Conservation (phyloP, 2,797 vertebrate genomes). For the Aphelocoma californica region DNA sequence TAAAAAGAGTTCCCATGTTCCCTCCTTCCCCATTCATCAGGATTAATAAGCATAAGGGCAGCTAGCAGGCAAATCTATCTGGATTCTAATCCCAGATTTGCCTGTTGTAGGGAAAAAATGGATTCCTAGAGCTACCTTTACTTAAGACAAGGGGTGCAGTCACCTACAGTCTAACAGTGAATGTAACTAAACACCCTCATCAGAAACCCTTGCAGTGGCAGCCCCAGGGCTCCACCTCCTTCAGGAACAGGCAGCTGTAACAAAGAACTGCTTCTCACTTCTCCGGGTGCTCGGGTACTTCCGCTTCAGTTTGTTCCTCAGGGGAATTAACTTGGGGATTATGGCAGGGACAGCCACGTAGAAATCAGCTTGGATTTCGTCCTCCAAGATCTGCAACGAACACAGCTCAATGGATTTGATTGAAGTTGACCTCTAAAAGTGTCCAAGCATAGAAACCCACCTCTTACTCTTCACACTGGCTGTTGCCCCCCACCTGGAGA, state of each 20-base stretch:
- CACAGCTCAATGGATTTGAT: fast-evolving
- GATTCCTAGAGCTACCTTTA: background rate
- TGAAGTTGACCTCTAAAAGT: fast-evolving
- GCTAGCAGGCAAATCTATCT: fast-evolving
- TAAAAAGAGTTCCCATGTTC: fast-evolving
- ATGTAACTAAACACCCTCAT: fast-evolving
- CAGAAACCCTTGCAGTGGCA: background rate
- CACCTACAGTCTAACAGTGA: fast-evolving
- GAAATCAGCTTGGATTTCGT: conserved; percentile 86
- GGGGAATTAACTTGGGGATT: conserved; percentile 77
- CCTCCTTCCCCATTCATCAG: background rate
- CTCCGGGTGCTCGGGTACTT: conserved; percentile 85
- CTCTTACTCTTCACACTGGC: background rate
- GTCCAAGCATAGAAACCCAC: background rate
- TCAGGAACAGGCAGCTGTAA: background rate
- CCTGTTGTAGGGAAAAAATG: background rate
- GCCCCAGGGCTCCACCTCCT: too few species aligned
- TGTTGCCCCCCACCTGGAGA: background rate
- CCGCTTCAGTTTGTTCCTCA: conserved; percentile 86
- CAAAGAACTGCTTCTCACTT: conserved; percentile 73
- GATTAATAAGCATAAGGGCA: background rate
- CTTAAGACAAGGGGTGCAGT: fast-evolving
- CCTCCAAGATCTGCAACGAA: conserved; percentile 84
- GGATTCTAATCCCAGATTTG: background rate
- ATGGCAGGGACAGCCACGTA: conserved; percentile 89